Evolutionary conservation across 2,797 vertebrate species (phyloP), one percentile per base, ranked within the genome.

Genomic region (Acrossocheilus fasciatus): DNA sequence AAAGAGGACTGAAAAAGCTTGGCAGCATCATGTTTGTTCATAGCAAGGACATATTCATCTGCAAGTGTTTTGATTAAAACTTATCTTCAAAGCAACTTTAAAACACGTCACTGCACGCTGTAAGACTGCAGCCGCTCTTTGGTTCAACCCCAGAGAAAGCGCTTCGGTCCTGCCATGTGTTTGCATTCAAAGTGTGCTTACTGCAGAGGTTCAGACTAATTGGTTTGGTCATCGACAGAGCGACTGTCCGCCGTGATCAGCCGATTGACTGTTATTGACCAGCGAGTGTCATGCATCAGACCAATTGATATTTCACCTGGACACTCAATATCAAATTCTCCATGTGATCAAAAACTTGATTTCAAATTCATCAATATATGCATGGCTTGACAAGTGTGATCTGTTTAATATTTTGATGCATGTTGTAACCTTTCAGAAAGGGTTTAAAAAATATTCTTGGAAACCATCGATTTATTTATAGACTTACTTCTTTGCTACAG

Each of bases 111-210:
- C 76, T 83, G 86, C 84, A 73, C 79, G 41, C 74, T 74, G 73
- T 83, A 54, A 84, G 62, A 85, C 64, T 81, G 85, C 39, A 84
- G 80, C 50, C 81, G 79, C 91, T 89, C 82, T 82, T 81, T 87
- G 87, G 76, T 52, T 64, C 69, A 47, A 52, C 47, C 66, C 23
- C 79, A 76, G 83, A 80, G 52, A 47, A 88, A 83, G 39, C 50
- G 26, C 75, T 85, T 4, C 62, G 72, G 80, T 34, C 87, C 12
- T 45, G 81, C 82, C 68, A 18, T 62, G 82, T 72, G 77, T 83
- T 70, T 54, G 89, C 83, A 81, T 90, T 88, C 69, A 86, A 90
- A 88, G 86, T 87, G 78, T 78, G 86, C 89, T 91, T 86, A 92
- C 83, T 50, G 86, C 75, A 18, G 80, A 84, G 85, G 88, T 83